Evolutionary conservation across 1,140 invertebrate genomes (phyloP).

Genomic region (Zophobas morio): DNA sequence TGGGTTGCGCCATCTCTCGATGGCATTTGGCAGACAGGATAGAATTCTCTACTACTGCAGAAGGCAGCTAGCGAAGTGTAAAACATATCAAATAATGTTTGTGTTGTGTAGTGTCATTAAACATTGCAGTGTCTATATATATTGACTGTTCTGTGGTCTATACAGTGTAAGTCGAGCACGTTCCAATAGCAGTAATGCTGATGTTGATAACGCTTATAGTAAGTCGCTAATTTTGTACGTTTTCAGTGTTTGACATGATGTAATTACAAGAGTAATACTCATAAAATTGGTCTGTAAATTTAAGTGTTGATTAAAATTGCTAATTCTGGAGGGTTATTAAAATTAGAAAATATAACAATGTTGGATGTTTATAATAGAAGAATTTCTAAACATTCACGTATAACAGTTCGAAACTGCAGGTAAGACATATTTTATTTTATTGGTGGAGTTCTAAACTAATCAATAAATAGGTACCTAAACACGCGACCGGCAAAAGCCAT

Average conservation of each 20-base stretch:
- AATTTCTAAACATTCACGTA: slow-evolving; percentile 7
- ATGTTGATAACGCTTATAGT: no score
- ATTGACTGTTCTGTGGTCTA: no score
- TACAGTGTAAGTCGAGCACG: no score
- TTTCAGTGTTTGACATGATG: neutral
- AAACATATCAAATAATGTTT: no score
- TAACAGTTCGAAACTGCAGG: slow-evolving; percentile 24
- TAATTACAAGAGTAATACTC: neutral
- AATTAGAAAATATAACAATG: slow-evolving; percentile 25
- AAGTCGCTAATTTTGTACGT: no score
- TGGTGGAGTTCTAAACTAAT: slow-evolving; percentile 22
- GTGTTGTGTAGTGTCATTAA: no score
- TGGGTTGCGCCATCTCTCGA: no score
- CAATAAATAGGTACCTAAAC: slow-evolving; percentile 30
- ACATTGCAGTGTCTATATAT: no score
- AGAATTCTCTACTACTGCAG: no score
- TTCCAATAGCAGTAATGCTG: no score
- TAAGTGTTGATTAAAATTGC: slow-evolving; percentile 9
- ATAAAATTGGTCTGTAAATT: slow-evolving; percentile 10
- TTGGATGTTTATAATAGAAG: slow-evolving; percentile 1
- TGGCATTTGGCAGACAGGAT: no score
- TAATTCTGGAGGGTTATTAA: slow-evolving; percentile 5
- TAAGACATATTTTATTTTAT: slow-evolving; percentile 29
- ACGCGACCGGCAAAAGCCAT: slow-evolving; percentile 25
- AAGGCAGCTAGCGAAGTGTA: no score